These are phyloP conservation scores for Hyperoplus immaculatus DNA, from an alignment of 2,797 vertebrate species.

Conservation along the genomic window DNA sequence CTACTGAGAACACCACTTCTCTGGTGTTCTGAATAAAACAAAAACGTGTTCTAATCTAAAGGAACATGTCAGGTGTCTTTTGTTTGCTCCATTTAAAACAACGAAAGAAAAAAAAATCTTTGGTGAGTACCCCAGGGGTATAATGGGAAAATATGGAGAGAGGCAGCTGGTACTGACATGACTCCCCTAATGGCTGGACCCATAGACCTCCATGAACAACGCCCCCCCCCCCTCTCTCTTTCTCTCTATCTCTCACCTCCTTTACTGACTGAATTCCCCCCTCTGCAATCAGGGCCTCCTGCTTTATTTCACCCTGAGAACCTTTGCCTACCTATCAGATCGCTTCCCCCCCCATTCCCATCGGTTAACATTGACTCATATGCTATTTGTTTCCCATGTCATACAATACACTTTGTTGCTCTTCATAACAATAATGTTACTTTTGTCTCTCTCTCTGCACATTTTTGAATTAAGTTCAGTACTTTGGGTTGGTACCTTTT, in stretches of 20 bases:
- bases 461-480: background rate
- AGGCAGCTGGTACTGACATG: slow-evolving; percentile 62
- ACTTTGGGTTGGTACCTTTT: slow-evolving; percentile 3
- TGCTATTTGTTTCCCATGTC: background rate
- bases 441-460: background rate
- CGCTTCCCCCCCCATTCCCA: no score
- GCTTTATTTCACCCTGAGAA: slow-evolving; percentile 2
- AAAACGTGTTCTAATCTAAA: background rate
- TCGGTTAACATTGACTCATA: no score
- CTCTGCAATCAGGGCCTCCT: background rate
- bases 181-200: slow-evolving; percentile 44
- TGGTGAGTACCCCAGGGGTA: slow-evolving; percentile 39
- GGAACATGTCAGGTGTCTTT: slow-evolving; percentile 24
- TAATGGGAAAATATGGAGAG: slow-evolving; percentile 57
- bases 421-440: background rate
- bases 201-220: slow-evolving; percentile 28
- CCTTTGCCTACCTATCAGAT: slow-evolving; percentile 2
- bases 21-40: background rate
- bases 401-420: background rate
- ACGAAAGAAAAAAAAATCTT: slow-evolving; percentile 32
- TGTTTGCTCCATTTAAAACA: slow-evolving; percentile 33
- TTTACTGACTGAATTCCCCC: background rate
- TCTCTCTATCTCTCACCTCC: slow-evolving; percentile 16
- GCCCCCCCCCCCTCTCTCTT: slow-evolving; percentile 4
- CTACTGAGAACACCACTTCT: no score